Percentiles rank a stretch among this genome's conserved stretches.
Evolutionary conservation across 2,113 vertebrate species (phyloP).

Genomic region (Poecilia latipinna): DNA sequence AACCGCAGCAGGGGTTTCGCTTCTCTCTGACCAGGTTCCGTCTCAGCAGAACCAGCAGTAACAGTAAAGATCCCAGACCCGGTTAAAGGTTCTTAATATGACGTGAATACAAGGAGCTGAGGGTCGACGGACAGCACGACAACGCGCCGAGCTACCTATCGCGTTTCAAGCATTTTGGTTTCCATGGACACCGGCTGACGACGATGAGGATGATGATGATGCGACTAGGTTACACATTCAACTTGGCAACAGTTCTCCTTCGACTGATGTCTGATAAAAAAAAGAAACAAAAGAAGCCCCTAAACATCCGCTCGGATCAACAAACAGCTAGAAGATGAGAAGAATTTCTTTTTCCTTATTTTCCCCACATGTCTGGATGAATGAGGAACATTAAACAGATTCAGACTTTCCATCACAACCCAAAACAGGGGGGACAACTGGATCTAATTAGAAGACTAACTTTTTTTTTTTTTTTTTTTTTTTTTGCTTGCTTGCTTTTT

Average conservation of each 20-base stretch:
- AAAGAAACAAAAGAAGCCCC: constrained; percentile 9
- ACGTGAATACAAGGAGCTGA: constrained; percentile 70
- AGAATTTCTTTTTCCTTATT: constrained; percentile 39
- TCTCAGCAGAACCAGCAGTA: constrained; percentile 60
- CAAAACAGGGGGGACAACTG: constrained; percentile 31
- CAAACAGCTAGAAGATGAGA: constrained; percentile 55
- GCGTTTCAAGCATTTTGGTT: constrained; percentile 67
- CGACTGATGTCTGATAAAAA: constrained; percentile 40
- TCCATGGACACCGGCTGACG: constrained; percentile 60
- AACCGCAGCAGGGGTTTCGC: constrained; percentile 40
- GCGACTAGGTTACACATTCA: constrained; percentile 63
- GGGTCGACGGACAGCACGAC: constrained; percentile 63
- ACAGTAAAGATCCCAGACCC: constrained; percentile 61
- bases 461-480: too few relatives aligned
- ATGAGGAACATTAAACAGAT: constrained; percentile 36
- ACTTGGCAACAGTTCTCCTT: constrained; percentile 50
- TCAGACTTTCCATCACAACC: constrained; percentile 48
- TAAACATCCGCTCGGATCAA: constrained; percentile 55
- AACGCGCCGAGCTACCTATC: constrained; percentile 59
- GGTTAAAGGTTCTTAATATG: constrained; percentile 71
- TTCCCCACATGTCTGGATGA: constrained; percentile 59
- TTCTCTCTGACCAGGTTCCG: constrained; percentile 41
- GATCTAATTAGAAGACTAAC: constrained; percentile 37
- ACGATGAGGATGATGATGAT: constrained; percentile 46
- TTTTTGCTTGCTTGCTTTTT: constrained; percentile 51